Conservation (phyloP, 2,888 invertebrate species). For the Erebia palarica region DNA sequence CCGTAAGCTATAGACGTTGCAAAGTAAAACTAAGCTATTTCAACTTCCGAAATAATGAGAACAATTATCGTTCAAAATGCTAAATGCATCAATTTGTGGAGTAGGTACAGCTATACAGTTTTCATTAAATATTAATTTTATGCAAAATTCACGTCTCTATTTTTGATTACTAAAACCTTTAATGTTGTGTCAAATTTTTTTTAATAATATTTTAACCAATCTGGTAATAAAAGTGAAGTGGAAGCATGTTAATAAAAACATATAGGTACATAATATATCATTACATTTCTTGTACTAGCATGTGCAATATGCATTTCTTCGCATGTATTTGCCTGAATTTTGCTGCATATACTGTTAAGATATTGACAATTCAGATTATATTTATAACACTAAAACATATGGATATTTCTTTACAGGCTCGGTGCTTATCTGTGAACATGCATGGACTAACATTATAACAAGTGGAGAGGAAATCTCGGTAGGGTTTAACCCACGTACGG, state of each 20-base stretch:
- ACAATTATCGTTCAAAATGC: neutral
- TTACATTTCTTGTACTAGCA: neutral
- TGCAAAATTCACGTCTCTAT: neutral
- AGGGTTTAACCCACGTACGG: neutral
- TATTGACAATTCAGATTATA: conserved; percentile 1
- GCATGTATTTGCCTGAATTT: neutral
- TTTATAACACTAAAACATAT: conserved; percentile 13
- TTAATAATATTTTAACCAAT: neutral
- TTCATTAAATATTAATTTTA: neutral
- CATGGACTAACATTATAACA: conserved; percentile 66
- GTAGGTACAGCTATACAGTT: neutral
- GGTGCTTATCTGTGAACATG: conserved; percentile 79
- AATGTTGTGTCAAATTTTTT: neutral
- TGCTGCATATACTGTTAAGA: neutral
- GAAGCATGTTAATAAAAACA: neutral
- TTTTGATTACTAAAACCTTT: neutral
- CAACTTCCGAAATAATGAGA: neutral
- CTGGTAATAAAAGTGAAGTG: neutral
- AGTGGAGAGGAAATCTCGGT: conserved; percentile 25
- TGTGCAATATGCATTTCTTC: conserved; percentile 5
- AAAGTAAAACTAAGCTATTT: neutral
- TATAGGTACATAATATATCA: neutral
- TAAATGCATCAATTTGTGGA: neutral
- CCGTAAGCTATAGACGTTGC: neutral
- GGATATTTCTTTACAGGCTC: conserved; percentile 72